Conservation (phyloP, 2,113 vertebrate genomes). For the Thalassoma bifasciatum region DNA sequence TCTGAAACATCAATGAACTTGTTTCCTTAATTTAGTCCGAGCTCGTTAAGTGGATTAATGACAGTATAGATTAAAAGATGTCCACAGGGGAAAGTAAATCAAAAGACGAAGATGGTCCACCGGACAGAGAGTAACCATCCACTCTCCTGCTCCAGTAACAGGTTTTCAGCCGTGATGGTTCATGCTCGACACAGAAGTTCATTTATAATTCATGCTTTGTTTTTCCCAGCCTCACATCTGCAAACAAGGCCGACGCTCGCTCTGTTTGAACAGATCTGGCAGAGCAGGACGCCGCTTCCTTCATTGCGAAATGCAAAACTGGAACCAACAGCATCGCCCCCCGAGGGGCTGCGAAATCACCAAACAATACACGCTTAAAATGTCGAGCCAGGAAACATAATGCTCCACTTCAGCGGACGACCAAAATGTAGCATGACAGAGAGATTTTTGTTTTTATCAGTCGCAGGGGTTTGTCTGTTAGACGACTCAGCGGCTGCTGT, state of each 20-base stretch:
- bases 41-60: neutral
- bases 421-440: neutral
- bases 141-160: neutral
- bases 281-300: neutral
- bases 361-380: slow-evolving; percentile 16
- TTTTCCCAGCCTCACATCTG: slow-evolving; percentile 30
- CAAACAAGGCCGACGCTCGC: slow-evolving; percentile 42
- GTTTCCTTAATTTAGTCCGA: neutral
- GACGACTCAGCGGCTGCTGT: neutral
- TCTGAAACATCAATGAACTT: neutral
- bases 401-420: slow-evolving; percentile 19
- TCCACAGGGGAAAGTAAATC: neutral
- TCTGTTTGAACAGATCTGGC: neutral
- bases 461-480: neutral
- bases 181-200: slow-evolving; percentile 8
- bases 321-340: neutral
- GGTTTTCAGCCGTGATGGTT: slow-evolving; percentile 28
- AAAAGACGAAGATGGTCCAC: neutral
- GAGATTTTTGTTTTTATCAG: neutral
- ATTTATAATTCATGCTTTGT: slow-evolving; percentile 57
- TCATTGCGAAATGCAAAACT: neutral
- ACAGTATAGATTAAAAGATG: too few relatives aligned
- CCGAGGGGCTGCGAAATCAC: neutral
- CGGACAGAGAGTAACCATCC: neutral
- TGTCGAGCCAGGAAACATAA: slow-evolving; percentile 1